phyloP scores from a whole-genome alignment of 2,888 invertebrate species.

The Neoascia interrupta region DNA sequence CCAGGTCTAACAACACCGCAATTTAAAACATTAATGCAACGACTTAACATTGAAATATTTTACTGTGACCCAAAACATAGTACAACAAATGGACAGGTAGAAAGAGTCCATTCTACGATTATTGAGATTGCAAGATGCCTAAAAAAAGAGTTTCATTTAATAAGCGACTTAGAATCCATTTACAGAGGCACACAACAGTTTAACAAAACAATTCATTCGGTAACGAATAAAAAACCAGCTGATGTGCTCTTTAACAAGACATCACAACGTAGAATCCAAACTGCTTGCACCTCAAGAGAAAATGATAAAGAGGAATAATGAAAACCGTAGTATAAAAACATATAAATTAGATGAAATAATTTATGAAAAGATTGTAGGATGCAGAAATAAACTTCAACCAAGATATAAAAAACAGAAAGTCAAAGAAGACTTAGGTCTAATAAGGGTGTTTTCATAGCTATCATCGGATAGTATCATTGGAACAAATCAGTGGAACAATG shows the following conservation, averaged over 20 bases:
- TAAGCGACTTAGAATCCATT: slow-evolving; percentile 5
- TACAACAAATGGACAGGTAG: slow-evolving; percentile 35
- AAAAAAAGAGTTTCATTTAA: slow-evolving; percentile 6
- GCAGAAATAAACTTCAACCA: neutral
- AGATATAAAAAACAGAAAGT: slow-evolving; percentile 13
- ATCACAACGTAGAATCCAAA: neutral
- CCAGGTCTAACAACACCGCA: slow-evolving; percentile 15
- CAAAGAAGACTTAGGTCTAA: slow-evolving; percentile 23
- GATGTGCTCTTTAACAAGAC: slow-evolving; percentile 22
- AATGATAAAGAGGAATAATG: slow-evolving; percentile 20
- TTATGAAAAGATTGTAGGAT: slow-evolving; percentile 11
- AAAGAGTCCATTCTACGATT: slow-evolving; percentile 20
- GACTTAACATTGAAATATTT: slow-evolving; percentile 20
- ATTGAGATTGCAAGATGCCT: slow-evolving; percentile 20
- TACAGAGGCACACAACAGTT: slow-evolving; percentile 5
- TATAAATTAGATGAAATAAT: neutral
- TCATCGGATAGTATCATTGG: too few relatives aligned
- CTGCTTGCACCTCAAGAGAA: slow-evolving; percentile 12
- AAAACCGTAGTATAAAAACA: neutral
- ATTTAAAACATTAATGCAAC: slow-evolving; percentile 16
- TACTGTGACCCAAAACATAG: slow-evolving; percentile 14
- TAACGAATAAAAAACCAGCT: slow-evolving; percentile 7
- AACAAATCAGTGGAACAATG: too few relatives aligned
- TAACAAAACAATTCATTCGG: slow-evolving; percentile 18
- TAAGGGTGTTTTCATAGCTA: too few relatives aligned